Conservation (phyloP, 2,888 invertebrate genomes). For the Drepana falcataria region DNA sequence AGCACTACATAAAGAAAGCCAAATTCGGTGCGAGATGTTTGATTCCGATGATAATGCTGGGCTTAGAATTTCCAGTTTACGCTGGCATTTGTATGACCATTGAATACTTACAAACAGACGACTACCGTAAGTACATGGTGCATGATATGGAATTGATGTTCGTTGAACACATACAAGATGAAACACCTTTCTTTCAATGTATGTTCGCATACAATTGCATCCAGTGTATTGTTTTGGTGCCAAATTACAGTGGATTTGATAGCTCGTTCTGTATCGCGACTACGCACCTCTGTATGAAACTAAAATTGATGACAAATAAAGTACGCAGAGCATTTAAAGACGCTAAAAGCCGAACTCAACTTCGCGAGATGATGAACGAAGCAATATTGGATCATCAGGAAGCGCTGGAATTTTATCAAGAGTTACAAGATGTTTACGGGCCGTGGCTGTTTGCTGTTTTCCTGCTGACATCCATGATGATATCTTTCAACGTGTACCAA, state of each 20-base stretch:
- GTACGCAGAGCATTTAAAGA: slow-evolving; percentile 36
- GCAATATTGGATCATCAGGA: slow-evolving; percentile 50
- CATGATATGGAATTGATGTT: slow-evolving; percentile 52
- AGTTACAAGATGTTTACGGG: slow-evolving; percentile 47
- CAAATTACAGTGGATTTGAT: slow-evolving; percentile 51
- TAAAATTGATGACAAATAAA: slow-evolving; percentile 46
- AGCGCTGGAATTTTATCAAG: slow-evolving; percentile 37
- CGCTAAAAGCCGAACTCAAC: slow-evolving; percentile 25
- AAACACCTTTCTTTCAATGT: slow-evolving; percentile 50
- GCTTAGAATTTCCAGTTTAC: slow-evolving; percentile 46
- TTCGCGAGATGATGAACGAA: slow-evolving; percentile 33
- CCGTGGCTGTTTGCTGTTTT: slow-evolving; percentile 53
- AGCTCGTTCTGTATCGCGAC: slow-evolving; percentile 58
- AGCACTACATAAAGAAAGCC: slow-evolving; percentile 36
- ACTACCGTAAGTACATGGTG: slow-evolving; percentile 41
- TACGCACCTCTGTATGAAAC: slow-evolving; percentile 48
- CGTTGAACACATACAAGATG: slow-evolving; percentile 48
- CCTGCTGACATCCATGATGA: slow-evolving; percentile 40
- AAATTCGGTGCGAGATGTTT: slow-evolving; percentile 42
- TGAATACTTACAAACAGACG: slow-evolving; percentile 41
- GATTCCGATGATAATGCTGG: slow-evolving; percentile 38
- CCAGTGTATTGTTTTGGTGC: slow-evolving; percentile 37
- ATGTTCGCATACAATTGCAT: slow-evolving; percentile 46
- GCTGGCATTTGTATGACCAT: slow-evolving; percentile 40
- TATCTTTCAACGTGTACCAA: slow-evolving; percentile 53